Evolutionary conservation across 2,797 vertebrate genomes (phyloP).

Genomic region (Poeciliopsis infans): DNA sequence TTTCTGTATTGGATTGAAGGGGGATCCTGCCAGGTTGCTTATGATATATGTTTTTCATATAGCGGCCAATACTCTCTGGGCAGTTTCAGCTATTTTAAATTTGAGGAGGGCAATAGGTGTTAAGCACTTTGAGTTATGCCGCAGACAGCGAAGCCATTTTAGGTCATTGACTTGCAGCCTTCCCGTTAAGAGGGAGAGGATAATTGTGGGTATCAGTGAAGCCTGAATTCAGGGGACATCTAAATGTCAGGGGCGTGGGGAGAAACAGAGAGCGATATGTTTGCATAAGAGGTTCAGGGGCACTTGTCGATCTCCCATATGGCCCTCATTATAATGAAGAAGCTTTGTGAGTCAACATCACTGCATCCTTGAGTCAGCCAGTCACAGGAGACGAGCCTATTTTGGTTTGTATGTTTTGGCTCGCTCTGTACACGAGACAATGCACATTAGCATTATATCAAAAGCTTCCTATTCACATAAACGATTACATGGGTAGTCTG

Average conservation of each 20-base stretch:
- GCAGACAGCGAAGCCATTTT: constrained; percentile 63
- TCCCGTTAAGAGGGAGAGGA: constrained; percentile 50
- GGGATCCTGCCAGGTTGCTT: constrained; percentile 37
- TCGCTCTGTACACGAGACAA: constrained; percentile 43
- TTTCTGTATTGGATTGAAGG: constrained; percentile 46
- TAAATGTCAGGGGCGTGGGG: constrained; percentile 76
- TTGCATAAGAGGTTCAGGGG: constrained; percentile 72
- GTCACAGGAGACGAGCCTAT: constrained; percentile 61
- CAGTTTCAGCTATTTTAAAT: constrained; percentile 56
- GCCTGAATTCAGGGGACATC: constrained; percentile 59
- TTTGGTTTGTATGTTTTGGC: constrained; percentile 60
- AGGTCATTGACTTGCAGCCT: constrained; percentile 56
- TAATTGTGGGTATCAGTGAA: constrained; percentile 65
- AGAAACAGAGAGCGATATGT: constrained; percentile 65
- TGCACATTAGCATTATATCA: constrained; percentile 46
- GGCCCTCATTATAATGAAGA: constrained; percentile 79
- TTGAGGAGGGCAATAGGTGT: constrained; percentile 51
- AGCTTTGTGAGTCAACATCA: constrained; percentile 78
- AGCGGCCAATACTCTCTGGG: constrained; percentile 44
- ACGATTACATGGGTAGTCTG: constrained; percentile 14
- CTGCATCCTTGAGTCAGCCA: constrained; percentile 69
- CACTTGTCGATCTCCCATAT: constrained; percentile 71
- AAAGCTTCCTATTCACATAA: constrained; percentile 38
- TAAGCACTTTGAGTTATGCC: constrained; percentile 57
- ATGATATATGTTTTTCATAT: constrained; percentile 60